Percentiles rank a stretch among this genome's conserved stretches.
Evolutionary conservation across 2,888 invertebrate genomes (phyloP).

Genomic region (Drosophila prostipennis): DNA sequence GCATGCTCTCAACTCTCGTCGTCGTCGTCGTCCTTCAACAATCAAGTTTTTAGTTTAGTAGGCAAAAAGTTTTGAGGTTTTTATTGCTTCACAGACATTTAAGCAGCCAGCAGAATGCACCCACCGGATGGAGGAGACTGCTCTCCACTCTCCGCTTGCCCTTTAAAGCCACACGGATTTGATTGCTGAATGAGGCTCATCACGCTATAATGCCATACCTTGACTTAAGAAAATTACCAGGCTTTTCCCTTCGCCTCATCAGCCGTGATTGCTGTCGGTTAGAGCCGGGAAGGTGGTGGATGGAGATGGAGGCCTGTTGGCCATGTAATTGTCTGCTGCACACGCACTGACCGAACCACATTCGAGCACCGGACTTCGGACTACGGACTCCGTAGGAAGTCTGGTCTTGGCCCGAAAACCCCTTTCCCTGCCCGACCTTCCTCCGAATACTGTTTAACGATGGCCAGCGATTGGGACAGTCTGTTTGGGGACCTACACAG

Average conservation of each 20-base stretch:
- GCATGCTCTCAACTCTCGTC: constrained; percentile 21
- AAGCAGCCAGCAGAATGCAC: constrained; percentile 18
- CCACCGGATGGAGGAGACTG: neutral
- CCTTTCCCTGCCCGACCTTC: neutral
- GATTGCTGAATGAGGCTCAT: constrained; percentile 70
- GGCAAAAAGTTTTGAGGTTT: constrained; percentile 56
- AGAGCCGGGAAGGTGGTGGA: constrained; percentile 26
- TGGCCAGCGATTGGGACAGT: constrained; percentile 6
- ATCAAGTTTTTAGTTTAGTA: constrained; percentile 58
- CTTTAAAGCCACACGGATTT: constrained; percentile 50
- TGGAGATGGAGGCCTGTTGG: constrained; percentile 28
- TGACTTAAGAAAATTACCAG: constrained; percentile 55
- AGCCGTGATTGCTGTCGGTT: constrained; percentile 50
- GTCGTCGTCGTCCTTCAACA: constrained; percentile 42
- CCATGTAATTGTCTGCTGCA: constrained; percentile 67
- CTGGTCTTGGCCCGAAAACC: neutral
- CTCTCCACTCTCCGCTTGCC: neutral
- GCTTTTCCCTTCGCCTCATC: constrained; percentile 46
- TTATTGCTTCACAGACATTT: constrained; percentile 44
- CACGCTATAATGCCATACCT: constrained; percentile 67
- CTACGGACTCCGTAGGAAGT: neutral
- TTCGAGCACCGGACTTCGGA: constrained; percentile 21
- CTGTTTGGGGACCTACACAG: constrained; percentile 16
- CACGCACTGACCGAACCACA: constrained; percentile 32
- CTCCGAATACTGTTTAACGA: neutral